These are phyloP conservation scores for Triplophysa rosa DNA, from an alignment of 2,113 vertebrate genomes.

Conservation along the genomic window DNA sequence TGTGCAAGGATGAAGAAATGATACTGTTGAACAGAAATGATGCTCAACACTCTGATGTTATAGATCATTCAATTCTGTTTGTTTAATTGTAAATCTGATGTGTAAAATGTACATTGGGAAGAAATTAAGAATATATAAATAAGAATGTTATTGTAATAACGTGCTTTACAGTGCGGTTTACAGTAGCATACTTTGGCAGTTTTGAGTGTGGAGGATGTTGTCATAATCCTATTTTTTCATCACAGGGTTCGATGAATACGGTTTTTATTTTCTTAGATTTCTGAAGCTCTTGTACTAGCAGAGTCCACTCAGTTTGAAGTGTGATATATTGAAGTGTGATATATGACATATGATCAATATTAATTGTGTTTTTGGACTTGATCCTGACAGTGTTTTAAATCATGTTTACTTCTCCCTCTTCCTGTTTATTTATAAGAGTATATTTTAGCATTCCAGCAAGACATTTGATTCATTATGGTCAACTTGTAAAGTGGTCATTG, in stretches of 20 bases:
- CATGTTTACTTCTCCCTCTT: slow-evolving; percentile 6
- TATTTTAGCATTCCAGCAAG: slow-evolving; percentile 22
- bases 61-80: neutral
- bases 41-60: neutral
- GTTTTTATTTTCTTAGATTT: neutral
- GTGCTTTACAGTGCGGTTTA: slow-evolving; percentile 49
- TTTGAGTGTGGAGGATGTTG: neutral
- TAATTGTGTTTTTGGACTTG: slow-evolving; percentile 37
- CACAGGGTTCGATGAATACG: neutral
- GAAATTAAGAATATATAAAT: slow-evolving; percentile 24
- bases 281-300: slow-evolving; percentile 1
- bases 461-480: slow-evolving; percentile 9
- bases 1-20: slow-evolving; percentile 11
- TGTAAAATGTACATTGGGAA: slow-evolving; percentile 52
- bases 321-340: slow-evolving; percentile 10
- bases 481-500: neutral
- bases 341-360: neutral
- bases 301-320: neutral
- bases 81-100: slow-evolving; percentile 37
- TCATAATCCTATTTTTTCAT: slow-evolving; percentile 1
- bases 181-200: slow-evolving; percentile 11
- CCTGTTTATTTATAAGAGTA: slow-evolving; percentile 4
- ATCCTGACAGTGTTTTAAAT: slow-evolving; percentile 18
- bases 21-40: slow-evolving; percentile 5
- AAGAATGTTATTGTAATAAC: slow-evolving; percentile 44